These are phyloP conservation scores for Brachionus plicatilis DNA, from an alignment of 1,140 invertebrate species.

Conservation along the genomic window DNA sequence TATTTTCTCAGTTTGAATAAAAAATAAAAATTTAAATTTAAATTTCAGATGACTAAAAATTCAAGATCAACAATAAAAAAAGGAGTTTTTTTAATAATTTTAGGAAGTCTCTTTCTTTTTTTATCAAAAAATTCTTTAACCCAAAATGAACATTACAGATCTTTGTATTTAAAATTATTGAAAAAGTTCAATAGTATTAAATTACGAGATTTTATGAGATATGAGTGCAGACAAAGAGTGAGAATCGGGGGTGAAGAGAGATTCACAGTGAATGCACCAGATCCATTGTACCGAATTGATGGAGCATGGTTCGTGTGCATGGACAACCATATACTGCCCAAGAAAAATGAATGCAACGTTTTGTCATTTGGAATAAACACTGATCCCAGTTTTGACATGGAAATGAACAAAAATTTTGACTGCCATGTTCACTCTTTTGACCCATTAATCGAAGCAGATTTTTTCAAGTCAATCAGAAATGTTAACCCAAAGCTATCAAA, in stretches of 20 bases:
- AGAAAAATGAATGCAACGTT: background rate
- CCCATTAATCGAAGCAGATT: background rate
- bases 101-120: background rate
- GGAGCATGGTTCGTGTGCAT: slow-evolving; percentile 15
- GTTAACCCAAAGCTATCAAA: background rate
- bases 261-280: background rate
- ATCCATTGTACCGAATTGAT: background rate
- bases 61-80: background rate
- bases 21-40: background rate
- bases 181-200: background rate
- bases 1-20: too few relatives aligned
- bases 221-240: background rate
- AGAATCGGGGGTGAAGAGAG: background rate
- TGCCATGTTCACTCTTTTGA: background rate
- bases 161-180: background rate
- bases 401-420: background rate
- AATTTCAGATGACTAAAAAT: background rate
- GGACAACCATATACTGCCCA: background rate
- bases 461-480: background rate
- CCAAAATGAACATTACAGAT: background rate
- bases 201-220: background rate
- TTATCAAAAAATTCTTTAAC: background rate
- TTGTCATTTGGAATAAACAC: background rate
- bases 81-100: background rate
- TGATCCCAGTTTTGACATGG: background rate